These are phyloP conservation scores for Hippolais icterina DNA, from an alignment of 2,113 vertebrate species.

Conservation along the genomic window DNA sequence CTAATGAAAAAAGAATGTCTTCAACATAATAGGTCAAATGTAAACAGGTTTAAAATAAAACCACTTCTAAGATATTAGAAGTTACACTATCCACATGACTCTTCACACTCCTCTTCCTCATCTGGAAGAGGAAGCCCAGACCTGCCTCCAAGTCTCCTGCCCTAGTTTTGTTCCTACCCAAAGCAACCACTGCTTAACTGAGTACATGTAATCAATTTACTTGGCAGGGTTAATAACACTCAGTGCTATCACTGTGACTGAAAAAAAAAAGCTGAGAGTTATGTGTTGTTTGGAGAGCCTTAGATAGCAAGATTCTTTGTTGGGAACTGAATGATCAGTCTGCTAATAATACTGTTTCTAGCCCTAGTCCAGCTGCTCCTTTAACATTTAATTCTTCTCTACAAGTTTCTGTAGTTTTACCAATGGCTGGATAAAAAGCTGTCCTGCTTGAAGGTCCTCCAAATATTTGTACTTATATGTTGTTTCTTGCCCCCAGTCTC, in stretches of 20 bases:
- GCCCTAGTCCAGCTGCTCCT: neutral
- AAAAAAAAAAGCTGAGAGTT: neutral
- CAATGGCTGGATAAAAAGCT: neutral
- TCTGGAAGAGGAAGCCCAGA: neutral
- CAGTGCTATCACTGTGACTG: neutral
- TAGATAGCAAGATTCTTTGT: neutral
- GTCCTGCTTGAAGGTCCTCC: neutral
- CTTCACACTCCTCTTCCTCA: neutral
- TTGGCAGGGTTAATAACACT: neutral
- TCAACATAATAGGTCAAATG: neutral
- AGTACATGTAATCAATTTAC: neutral
- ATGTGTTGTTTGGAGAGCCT: neutral
- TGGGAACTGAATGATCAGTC: neutral
- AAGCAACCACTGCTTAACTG: neutral
- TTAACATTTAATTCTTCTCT: neutral
- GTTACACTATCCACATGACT: neutral
- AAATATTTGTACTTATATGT: neutral
- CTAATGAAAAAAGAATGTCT: neutral
- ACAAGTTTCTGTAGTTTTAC: neutral
- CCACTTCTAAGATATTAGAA: neutral
- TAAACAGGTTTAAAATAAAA: slow-evolving; percentile 12
- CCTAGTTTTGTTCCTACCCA: neutral
- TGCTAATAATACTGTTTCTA: neutral
- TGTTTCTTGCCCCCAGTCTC: neutral
- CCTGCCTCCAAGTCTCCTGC: neutral